These are phyloP conservation scores for Anoplopoma fimbria DNA, from an alignment of 2,113 vertebrate species.

Conservation along the genomic window DNA sequence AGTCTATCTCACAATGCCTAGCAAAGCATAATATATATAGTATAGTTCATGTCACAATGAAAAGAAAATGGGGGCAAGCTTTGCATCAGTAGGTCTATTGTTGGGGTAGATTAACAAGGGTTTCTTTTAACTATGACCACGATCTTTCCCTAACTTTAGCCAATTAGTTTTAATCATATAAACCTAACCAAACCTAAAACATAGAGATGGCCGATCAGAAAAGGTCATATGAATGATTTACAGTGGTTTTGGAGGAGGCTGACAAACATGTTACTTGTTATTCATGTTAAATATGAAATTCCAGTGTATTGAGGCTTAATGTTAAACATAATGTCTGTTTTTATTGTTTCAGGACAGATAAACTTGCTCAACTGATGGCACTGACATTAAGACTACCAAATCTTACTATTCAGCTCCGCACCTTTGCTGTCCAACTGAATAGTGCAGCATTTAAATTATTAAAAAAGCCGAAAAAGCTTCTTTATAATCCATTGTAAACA, in stretches of 20 bases:
- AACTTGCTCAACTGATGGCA: background rate
- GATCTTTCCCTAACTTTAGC: background rate
- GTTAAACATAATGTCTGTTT: background rate
- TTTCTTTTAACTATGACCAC: background rate
- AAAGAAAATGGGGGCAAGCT: background rate
- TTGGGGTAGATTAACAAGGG: background rate
- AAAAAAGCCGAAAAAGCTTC: background rate
- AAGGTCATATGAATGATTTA: background rate
- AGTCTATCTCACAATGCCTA: background rate
- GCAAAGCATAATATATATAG: too few species aligned
- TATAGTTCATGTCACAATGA: background rate
- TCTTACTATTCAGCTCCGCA: background rate
- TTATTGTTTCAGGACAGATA: background rate
- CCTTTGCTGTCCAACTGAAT: background rate
- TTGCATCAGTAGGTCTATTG: background rate
- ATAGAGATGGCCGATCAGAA: background rate
- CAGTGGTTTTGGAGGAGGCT: background rate
- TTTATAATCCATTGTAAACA: slow-evolving; percentile 14
- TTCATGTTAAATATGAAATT: background rate
- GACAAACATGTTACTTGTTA: background rate
- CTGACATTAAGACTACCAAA: background rate
- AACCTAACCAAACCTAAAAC: background rate
- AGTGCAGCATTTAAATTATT: background rate
- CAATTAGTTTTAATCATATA: background rate
- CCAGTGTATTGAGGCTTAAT: background rate